Evolutionary conservation across 2,888 invertebrate genomes (phyloP).

Genomic region (Syrista parreyssii): DNA sequence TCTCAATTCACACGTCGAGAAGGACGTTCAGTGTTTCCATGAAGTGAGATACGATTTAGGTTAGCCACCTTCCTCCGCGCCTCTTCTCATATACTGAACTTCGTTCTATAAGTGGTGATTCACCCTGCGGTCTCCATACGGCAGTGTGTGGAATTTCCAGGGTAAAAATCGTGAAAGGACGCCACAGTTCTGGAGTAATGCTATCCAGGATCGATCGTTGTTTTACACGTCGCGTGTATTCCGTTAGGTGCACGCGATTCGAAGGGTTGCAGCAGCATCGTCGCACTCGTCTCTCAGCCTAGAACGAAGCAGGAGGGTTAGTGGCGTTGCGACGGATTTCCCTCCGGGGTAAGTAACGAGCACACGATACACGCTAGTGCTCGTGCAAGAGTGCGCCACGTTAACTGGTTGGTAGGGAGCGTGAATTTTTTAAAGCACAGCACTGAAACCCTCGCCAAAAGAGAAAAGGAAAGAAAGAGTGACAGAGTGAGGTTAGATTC

Average conservation of each 20-base stretch:
- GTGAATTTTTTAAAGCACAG: constrained; percentile 44
- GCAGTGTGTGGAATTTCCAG: not conserved
- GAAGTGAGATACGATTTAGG: constrained; percentile 41
- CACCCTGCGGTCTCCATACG: too few species aligned
- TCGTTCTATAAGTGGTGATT: too few species aligned
- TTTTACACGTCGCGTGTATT: not conserved
- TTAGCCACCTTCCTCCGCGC: not conserved
- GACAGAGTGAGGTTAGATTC: not conserved
- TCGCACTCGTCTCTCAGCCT: not conserved
- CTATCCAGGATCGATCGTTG: not conserved
- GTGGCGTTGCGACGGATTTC: constrained; percentile 1
- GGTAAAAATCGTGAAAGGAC: not conserved
- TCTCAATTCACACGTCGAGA: constrained; percentile 56
- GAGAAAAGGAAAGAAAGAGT: not conserved
- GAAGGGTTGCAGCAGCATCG: not conserved
- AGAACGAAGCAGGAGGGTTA: not conserved
- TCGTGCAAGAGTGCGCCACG: not conserved
- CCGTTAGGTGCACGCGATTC: not conserved
- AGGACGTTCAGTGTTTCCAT: constrained; percentile 48
- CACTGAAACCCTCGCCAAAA: not conserved
- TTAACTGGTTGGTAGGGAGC: constrained; percentile 4
- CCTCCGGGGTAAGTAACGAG: constrained; percentile 2
- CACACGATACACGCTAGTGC: not conserved
- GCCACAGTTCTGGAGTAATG: not conserved
- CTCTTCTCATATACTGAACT: not conserved